Percentiles rank a stretch among this genome's conserved stretches.
phyloP scores from a whole-genome alignment of 2,888 invertebrate species.

The Atrina japonica region DNA sequence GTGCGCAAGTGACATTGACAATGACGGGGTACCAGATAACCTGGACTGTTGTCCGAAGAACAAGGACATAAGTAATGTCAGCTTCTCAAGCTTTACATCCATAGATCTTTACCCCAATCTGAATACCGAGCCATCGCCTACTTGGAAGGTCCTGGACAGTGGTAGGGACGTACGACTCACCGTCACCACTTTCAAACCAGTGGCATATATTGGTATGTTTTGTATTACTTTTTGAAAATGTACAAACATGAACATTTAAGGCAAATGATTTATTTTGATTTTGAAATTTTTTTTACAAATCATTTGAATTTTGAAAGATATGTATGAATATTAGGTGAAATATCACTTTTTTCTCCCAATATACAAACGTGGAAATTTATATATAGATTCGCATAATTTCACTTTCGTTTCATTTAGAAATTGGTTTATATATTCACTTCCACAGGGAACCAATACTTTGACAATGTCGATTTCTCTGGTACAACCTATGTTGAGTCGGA shows the following conservation, averaged over 20 bases:
- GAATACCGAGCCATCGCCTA: slow-evolving; percentile 36
- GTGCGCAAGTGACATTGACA: slow-evolving; percentile 92
- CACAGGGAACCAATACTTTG: slow-evolving; percentile 65
- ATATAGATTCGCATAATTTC: too few relatives aligned
- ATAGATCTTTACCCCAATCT: slow-evolving; percentile 60
- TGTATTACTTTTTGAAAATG: too few relatives aligned
- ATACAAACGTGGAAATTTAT: too few relatives aligned
- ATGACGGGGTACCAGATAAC: slow-evolving; percentile 88
- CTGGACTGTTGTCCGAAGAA: slow-evolving; percentile 92
- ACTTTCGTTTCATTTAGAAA: too few relatives aligned
- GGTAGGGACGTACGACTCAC: slow-evolving; percentile 65
- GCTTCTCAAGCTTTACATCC: slow-evolving; percentile 50
- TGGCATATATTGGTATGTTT: slow-evolving; percentile 66
- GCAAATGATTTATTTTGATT: too few relatives aligned
- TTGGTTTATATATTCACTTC: too few relatives aligned
- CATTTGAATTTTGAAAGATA: too few relatives aligned
- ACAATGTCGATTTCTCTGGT: slow-evolving; percentile 66
- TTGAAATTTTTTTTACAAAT: too few relatives aligned
- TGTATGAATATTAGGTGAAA: too few relatives aligned
- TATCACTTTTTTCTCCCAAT: too few relatives aligned
- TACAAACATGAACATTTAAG: too few relatives aligned
- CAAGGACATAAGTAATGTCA: slow-evolving; percentile 52
- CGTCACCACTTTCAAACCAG: slow-evolving; percentile 60
- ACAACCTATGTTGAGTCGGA: slow-evolving; percentile 63
- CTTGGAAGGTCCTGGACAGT: slow-evolving; percentile 57